phyloP scores from a whole-genome alignment of 1,140 invertebrate genomes.

The Drosophila asahinai region DNA sequence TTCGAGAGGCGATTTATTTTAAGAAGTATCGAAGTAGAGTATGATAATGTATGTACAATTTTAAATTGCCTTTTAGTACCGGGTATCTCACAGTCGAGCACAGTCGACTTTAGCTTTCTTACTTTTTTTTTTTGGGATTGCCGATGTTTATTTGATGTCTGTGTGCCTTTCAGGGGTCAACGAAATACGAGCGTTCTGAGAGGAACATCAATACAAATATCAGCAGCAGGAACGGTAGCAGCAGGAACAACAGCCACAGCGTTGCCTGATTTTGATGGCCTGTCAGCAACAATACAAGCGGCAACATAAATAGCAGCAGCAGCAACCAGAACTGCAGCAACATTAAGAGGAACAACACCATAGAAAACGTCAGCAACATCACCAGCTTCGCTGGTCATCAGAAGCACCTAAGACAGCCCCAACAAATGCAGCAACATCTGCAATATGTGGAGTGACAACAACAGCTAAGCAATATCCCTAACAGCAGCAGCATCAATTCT shows the following conservation, averaged over 20 bases:
- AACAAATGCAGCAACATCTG: too few species aligned
- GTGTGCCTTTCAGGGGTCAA: slow-evolving; percentile 74
- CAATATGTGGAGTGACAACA: too few species aligned
- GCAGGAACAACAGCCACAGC: slow-evolving; percentile 24
- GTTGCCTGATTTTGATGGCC: slow-evolving; percentile 73
- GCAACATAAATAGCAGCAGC: slow-evolving; percentile 37
- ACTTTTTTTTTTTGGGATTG: slow-evolving; percentile 3
- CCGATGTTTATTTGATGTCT: slow-evolving; percentile 45
- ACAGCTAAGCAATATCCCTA: not conserved
- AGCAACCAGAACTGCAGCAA: slow-evolving; percentile 14
- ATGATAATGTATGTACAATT: too few species aligned
- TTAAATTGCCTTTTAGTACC: too few species aligned
- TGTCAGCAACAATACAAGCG: slow-evolving; percentile 54
- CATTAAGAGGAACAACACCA: not conserved
- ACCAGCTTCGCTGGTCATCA: too few species aligned
- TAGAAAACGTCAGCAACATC: too few species aligned
- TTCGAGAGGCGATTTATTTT: too few species aligned
- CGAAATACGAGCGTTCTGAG: slow-evolving; percentile 70
- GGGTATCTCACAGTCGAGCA: too few species aligned
- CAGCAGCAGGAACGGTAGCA: slow-evolving; percentile 44
- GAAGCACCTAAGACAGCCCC: too few species aligned
- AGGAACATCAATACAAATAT: slow-evolving; percentile 24
- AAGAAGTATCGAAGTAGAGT: too few species aligned
- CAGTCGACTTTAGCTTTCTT: too few species aligned
- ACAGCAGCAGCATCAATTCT: slow-evolving; percentile 29